A percentile compares a stretch with the other conserved stretches of the same genome.
These are phyloP conservation scores for Athrips mouffetella DNA, from an alignment of 2,888 invertebrate species.

Conservation along the genomic window DNA sequence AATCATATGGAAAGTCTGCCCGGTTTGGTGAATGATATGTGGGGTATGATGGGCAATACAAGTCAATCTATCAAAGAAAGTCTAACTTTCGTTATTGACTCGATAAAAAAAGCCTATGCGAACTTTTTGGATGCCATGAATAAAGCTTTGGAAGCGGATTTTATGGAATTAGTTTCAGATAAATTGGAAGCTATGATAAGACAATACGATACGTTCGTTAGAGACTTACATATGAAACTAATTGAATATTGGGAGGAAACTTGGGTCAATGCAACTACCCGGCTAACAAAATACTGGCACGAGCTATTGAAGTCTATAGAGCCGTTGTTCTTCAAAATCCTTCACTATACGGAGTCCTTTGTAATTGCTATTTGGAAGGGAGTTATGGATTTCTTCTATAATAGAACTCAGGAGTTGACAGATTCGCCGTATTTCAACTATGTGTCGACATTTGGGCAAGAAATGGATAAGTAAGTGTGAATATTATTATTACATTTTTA, in stretches of 20 bases:
- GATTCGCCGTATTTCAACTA: slow-evolving; percentile 89
- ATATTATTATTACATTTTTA: neutral
- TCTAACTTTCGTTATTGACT: slow-evolving; percentile 84
- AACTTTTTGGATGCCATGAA: slow-evolving; percentile 84
- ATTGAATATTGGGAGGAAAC: slow-evolving; percentile 84
- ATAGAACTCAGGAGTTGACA: slow-evolving; percentile 86
- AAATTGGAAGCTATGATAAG: slow-evolving; percentile 83
- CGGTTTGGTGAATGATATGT: slow-evolving; percentile 88
- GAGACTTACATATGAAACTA: slow-evolving; percentile 83
- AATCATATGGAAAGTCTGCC: slow-evolving; percentile 88
- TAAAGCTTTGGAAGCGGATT: slow-evolving; percentile 85
- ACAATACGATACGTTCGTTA: slow-evolving; percentile 88
- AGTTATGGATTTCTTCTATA: slow-evolving; percentile 87
- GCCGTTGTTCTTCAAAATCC: slow-evolving; percentile 85
- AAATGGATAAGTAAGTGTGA: slow-evolving; percentile 80
- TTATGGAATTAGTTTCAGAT: slow-evolving; percentile 83
- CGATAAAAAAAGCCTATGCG: slow-evolving; percentile 83
- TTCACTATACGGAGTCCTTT: slow-evolving; percentile 86
- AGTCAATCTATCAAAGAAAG: slow-evolving; percentile 88
- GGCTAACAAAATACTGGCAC: slow-evolving; percentile 85
- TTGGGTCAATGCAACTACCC: slow-evolving; percentile 82
- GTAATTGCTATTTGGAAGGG: slow-evolving; percentile 86
- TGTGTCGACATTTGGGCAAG: slow-evolving; percentile 87
- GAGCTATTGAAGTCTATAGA: slow-evolving; percentile 85
- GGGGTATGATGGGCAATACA: slow-evolving; percentile 92